Evolutionary conservation across 2,797 vertebrate genomes (phyloP), one percentile per base, ranked within the genome.

Genomic region (Neopelma chrysocephalum): DNA sequence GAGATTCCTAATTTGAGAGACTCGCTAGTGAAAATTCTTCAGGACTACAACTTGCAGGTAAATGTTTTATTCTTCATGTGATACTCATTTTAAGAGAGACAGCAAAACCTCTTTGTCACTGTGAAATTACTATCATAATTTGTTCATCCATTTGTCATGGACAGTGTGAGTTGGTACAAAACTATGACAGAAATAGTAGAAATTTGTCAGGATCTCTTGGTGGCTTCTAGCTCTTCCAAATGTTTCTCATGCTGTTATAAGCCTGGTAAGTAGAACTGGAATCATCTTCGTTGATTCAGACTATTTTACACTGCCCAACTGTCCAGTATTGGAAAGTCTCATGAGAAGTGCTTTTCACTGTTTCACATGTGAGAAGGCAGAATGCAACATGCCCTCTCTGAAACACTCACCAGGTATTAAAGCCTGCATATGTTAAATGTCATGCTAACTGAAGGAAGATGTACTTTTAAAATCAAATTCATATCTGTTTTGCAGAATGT

Each of bases 11-110:
- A 99, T 96, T 98, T 99, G 92, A 98, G 99, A 98, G 99, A 99
- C 93, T 99, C 99, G 0, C 97, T 99, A 7, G 99, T 99, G 92
- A 99, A 99, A 97, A 99, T 99, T 96, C 98, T 99, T 61, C 99
- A 99, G 68, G 99, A 99, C 97, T 99, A 99, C 97, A 99, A 99
- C 95, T 98, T 99, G 79, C 99, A 99, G 98, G 99, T 99, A 75
- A 96, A 94, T 82, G 40, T 76, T 76, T 15, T 4, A 3, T 84
- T 87, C 57, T 80, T 68, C 20, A 29, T 70, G 32, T 10, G 34
- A 31, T 43, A 22, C 15, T 83, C 13, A 21, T 64, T 76, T 72
- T 68, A 77, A 90, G 70, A 88, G 29, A 73, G 12, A 56, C 23
- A 25, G 54, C 15, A 69, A 83, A 87, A 57, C 7, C 0, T 2